Evolutionary conservation across 2,888 invertebrate species (phyloP).

Genomic region (Aquatica leii): DNA sequence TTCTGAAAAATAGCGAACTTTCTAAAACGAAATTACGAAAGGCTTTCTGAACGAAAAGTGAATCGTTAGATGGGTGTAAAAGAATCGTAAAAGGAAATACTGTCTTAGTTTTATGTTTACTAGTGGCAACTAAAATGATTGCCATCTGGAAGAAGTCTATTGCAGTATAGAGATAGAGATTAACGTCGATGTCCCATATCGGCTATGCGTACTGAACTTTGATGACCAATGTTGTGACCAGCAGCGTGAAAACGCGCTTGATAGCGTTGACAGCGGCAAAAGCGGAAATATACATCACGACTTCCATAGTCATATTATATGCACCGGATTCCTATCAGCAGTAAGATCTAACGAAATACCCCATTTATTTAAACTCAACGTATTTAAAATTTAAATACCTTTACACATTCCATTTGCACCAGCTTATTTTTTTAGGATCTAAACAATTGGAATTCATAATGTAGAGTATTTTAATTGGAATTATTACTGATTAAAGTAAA

Average conservation of each 20-base stretch:
- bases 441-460: conserved; percentile 39
- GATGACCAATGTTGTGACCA: conserved; percentile 38
- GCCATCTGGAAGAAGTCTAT: conserved; percentile 8
- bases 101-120: conserved; percentile 8
- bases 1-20: neutral
- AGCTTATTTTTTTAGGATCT: conserved; percentile 24
- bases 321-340: conserved; percentile 39
- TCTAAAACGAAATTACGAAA: too few relatives aligned
- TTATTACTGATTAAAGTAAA: conserved; percentile 33
- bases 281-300: conserved; percentile 46
- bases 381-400: conserved; percentile 45
- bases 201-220: conserved; percentile 20
- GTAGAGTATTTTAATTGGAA: conserved; percentile 38
- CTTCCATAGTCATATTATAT: conserved; percentile 42
- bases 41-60: too few relatives aligned
- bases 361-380: conserved; percentile 42
- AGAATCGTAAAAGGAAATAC: conserved; percentile 18
- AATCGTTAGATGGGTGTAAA: neutral
- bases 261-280: conserved; percentile 43
- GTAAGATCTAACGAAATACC: conserved; percentile 45
- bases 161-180: conserved; percentile 12
- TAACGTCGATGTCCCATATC: conserved; percentile 25
- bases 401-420: conserved; percentile 38
- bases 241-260: conserved; percentile 43
- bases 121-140: neutral